Percentiles rank a stretch among this genome's conserved stretches.
These are phyloP conservation scores for Ficedula albicollis DNA, from an alignment of 2,797 vertebrate genomes.

Conservation along the genomic window DNA sequence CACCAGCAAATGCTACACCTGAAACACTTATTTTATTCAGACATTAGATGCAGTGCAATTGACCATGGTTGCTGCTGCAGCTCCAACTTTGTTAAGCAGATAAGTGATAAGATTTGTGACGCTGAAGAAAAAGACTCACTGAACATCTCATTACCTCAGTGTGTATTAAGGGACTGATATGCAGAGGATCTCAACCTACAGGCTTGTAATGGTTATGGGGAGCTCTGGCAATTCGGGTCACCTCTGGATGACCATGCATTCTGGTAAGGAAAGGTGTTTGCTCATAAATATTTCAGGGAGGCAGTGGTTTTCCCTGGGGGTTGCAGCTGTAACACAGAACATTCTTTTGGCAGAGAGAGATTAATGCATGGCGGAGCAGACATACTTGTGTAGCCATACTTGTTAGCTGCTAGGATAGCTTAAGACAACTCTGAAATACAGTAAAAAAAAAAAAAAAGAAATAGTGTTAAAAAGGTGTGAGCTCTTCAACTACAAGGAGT, in stretches of 20 bases:
- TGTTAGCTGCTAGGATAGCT: background rate
- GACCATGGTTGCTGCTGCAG: background rate
- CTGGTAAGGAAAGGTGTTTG: background rate
- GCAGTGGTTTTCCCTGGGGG: background rate
- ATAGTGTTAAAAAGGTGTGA: background rate
- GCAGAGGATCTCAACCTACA: background rate
- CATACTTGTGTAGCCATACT: background rate
- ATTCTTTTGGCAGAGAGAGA: background rate
- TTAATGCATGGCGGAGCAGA: background rate
- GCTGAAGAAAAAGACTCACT: background rate
- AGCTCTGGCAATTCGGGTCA: background rate
- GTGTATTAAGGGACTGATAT: background rate
- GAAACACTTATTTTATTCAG: background rate
- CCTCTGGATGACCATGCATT: background rate
- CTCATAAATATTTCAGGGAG: slow-evolving; percentile 5
- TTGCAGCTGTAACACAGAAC: background rate
- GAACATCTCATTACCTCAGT: background rate
- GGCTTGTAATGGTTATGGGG: background rate
- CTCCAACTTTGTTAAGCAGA: background rate
- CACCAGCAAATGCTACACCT: background rate
- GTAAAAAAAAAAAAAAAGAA: background rate
- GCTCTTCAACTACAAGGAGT: background rate
- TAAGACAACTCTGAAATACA: background rate
- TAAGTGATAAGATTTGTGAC: background rate
- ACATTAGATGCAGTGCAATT: background rate